Percentiles rank a stretch among this genome's conserved stretches.
phyloP scores from a whole-genome alignment of 2,113 vertebrate genomes.

The Bubo scandiacus region DNA sequence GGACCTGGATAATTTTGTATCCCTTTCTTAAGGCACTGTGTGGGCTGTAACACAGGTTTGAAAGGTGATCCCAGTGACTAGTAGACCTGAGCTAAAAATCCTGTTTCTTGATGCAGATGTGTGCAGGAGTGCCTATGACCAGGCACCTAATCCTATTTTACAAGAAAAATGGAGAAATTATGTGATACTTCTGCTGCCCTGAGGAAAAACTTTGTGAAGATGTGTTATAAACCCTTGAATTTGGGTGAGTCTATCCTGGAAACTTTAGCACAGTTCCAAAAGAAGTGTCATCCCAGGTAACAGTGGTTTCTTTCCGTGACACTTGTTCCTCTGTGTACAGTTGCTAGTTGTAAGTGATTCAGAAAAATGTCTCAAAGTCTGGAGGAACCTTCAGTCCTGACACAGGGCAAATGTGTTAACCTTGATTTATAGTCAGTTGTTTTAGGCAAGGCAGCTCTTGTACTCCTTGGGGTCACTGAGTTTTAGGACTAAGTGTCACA shows the following conservation, averaged over 20 bases:
- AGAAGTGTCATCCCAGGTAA: constrained; percentile 15
- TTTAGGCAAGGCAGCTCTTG: not conserved
- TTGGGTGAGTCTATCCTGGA: not conserved
- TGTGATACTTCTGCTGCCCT: not conserved
- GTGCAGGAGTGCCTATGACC: not conserved
- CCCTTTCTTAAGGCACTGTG: not conserved
- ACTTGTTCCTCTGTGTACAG: not conserved
- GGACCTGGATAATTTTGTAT: not conserved
- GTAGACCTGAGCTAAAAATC: not conserved
- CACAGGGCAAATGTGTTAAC: not conserved
- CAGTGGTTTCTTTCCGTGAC: constrained; percentile 17
- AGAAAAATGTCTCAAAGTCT: not conserved
- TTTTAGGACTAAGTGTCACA: not conserved
- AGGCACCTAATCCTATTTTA: not conserved
- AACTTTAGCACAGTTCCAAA: not conserved
- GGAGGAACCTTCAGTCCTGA: not conserved
- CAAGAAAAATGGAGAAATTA: not conserved
- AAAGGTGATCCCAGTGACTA: not conserved
- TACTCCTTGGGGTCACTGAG: not conserved
- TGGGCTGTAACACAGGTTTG: not conserved
- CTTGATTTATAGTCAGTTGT: not conserved
- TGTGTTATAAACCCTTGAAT: not conserved
- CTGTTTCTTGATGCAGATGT: not conserved
- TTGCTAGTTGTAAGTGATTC: constrained; percentile 15
- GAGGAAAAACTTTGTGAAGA: not conserved